Base-by-base conservation (phyloP, 2,888 invertebrate genomes). In the Pherbina coryleti region DNA sequence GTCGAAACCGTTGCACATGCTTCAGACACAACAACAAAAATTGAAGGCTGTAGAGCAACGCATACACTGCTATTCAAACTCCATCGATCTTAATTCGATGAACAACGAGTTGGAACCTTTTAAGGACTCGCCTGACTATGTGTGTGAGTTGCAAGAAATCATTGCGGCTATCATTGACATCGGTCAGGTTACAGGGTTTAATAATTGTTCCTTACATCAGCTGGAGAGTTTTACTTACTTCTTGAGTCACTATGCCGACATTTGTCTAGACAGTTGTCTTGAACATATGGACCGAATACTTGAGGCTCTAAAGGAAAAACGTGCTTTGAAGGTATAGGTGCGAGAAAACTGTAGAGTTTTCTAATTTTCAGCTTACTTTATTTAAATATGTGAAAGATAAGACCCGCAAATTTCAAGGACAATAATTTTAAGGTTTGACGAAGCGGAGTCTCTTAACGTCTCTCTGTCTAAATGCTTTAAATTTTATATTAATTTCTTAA, bases 191-290 rank as follows among this genome's bases (percentile, higher is more conserved):
- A 80, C 77, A 3, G 87, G 86, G 11, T 88, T 88, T 57, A 81
- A 82, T 0, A 69, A 82, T 14, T 88, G 86, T 51, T 81, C 84
- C 9, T 75, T 82, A 64, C 82, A 84, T 9, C 84, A 88, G 74
- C 82, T 88, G 53, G 86, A 89, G 77, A 84, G 83, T 72, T 88
- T 86, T 25, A 81, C 88, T 82, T 85, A 84, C 57, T 86, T 85
- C 51, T 80, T 89, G 5, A 82, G 83, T 8, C 84, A 85, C n/a
- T 87, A 89, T 78, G 86, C 89, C n/a, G 86, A 89, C 75, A 79
- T 83, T 2, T 88, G 88, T 66, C 76, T 88, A 31, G 83, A 81
- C 66, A 85, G 78, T 5, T 88, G 88, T 82, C 84, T 81, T 8
- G 82, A 83, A 57, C 86, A 88, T 34, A 83, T 88, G 82, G 83